Evolutionary conservation across 2,888 invertebrate genomes (phyloP).

Genomic region (Orthosia gothica): DNA sequence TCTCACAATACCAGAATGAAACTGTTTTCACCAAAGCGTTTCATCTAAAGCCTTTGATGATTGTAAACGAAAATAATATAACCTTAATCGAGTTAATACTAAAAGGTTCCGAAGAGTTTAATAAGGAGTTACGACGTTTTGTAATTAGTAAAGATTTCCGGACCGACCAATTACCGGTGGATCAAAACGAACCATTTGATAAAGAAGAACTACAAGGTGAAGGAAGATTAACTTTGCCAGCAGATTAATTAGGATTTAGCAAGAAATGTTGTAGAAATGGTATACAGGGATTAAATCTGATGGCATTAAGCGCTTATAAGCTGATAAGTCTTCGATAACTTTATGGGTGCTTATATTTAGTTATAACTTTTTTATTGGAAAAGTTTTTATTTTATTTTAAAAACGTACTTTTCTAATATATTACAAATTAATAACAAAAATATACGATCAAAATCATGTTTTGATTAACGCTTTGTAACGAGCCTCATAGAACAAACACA

Average conservation of each 20-base stretch:
- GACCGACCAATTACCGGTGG: conserved; percentile 17
- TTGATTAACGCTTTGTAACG: no score
- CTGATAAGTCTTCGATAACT: conserved; percentile 9
- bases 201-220: conserved; percentile 16
- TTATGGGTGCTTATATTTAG: neutral
- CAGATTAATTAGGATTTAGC: conserved; percentile 52
- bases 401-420: no score
- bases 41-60: conserved; percentile 33
- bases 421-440: no score
- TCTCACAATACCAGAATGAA: neutral
- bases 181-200: conserved; percentile 44
- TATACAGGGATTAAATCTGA: conserved; percentile 4
- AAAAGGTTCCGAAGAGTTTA: conserved; percentile 37
- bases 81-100: conserved; percentile 28
- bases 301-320: neutral
- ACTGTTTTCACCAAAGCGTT: neutral
- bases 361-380: neutral
- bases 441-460: no score
- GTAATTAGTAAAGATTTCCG: conserved; percentile 56
- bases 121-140: conserved; percentile 21
- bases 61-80: conserved; percentile 19
- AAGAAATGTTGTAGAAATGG: conserved; percentile 15
- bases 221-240: conserved; percentile 42
- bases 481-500: no score
- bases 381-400: no score